These are phyloP conservation scores for Nycticorax nycticorax DNA, from an alignment of 2,113 vertebrate genomes.

Conservation along the genomic window DNA sequence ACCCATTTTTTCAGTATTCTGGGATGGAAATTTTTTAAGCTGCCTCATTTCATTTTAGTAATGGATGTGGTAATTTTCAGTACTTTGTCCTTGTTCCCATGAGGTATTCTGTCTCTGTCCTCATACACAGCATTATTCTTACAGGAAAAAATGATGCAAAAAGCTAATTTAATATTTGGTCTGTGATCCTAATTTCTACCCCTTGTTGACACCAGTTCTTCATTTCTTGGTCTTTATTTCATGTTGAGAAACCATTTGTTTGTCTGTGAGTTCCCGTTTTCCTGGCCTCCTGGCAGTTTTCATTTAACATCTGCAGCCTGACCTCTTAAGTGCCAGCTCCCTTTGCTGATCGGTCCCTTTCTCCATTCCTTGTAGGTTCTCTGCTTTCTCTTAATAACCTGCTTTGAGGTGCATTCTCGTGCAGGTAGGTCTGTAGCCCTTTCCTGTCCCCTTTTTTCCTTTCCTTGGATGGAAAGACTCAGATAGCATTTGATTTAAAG, in stretches of 20 bases:
- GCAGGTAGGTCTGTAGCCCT: slow-evolving; percentile 60
- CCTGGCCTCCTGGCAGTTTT: slow-evolving; percentile 24
- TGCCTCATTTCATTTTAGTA: slow-evolving; percentile 52
- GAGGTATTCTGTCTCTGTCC: slow-evolving; percentile 49
- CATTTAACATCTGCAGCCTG: background rate
- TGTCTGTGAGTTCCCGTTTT: slow-evolving; percentile 28
- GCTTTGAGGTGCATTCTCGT: slow-evolving; percentile 65
- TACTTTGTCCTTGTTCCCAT: slow-evolving; percentile 52
- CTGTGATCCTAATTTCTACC: background rate
- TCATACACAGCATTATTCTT: slow-evolving; percentile 8
- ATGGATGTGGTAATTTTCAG: slow-evolving; percentile 57
- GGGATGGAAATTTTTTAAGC: slow-evolving; percentile 21
- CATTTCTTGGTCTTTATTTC: slow-evolving; percentile 19
- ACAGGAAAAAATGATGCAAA: slow-evolving; percentile 52
- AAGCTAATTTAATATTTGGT: slow-evolving; percentile 23
- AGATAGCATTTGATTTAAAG: background rate
- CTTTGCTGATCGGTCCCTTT: slow-evolving; percentile 52
- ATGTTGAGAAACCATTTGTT: slow-evolving; percentile 45
- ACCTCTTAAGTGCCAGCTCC: slow-evolving; percentile 15
- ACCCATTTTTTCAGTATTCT: slow-evolving; percentile 1
- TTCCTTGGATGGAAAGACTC: background rate
- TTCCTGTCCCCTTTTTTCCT: slow-evolving; percentile 29
- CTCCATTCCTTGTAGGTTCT: slow-evolving; percentile 65
- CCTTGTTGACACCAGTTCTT: slow-evolving; percentile 12
- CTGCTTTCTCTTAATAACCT: slow-evolving; percentile 54